A percentile compares a stretch with the other conserved stretches of the same genome.
These are phyloP conservation scores for Microplitis deprimator DNA, from an alignment of 2,888 invertebrate species.

Conservation along the genomic window DNA sequence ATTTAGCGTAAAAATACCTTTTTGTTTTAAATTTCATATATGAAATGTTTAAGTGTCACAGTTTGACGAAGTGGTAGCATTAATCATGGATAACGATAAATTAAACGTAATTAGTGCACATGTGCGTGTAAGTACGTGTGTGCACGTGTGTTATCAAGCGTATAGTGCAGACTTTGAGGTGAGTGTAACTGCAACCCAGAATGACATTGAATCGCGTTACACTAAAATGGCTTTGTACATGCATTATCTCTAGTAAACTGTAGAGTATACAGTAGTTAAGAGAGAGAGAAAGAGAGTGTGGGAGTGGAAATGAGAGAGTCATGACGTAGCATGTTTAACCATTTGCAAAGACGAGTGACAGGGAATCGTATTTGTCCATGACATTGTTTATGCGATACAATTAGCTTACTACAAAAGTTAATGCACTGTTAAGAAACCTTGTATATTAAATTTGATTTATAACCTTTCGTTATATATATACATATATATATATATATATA, in stretches of 20 bases:
- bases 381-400: conserved; percentile 57
- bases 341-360: conserved; percentile 16
- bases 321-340: conserved; percentile 20
- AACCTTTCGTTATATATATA: conserved; percentile 26
- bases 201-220: conserved; percentile 19
- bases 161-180: background rate
- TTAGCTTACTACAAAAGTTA: conserved; percentile 33
- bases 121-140: background rate
- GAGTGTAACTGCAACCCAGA: conserved; percentile 3
- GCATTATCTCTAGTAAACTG: background rate
- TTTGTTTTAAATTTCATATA: no score
- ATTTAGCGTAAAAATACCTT: no score
- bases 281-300: conserved; percentile 14
- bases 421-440: background rate
- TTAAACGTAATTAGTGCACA: background rate
- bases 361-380: conserved; percentile 44
- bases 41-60: background rate
- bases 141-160: background rate
- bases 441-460: conserved; percentile 43
- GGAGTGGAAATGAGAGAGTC: background rate
- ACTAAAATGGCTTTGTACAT: conserved; percentile 15
- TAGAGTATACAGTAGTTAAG: background rate
- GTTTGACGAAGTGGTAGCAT: background rate
- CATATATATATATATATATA: no score
- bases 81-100: conserved; percentile 1